Evolutionary conservation across 2,888 invertebrate species (phyloP), one percentile per base, ranked within the genome.

Genomic region (Tupiocoris notatus): DNA sequence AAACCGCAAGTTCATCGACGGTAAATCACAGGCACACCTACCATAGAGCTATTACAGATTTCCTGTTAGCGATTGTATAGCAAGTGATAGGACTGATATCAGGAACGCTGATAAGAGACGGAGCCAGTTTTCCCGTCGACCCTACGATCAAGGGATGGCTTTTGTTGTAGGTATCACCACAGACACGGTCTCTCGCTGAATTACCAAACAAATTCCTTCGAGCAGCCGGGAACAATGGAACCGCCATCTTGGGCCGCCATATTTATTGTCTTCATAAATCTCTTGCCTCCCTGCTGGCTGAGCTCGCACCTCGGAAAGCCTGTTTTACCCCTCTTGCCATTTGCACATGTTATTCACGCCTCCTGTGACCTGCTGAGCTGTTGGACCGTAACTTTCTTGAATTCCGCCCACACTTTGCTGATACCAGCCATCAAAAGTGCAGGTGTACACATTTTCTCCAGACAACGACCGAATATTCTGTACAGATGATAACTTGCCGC

Each of bases 181-280:
- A 12, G 39, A 39, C 39, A 39, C 3, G 39, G 39, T 39, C 39
- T 39, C 39, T 70, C 18, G 20, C 24, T 23, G 70, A 70, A 70
- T 70, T 70, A 70, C 70, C 70, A 58, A 58, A 70, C 70, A 70
- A 70, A 70, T 70, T 70, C 70, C 70, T 23, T 22, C 39, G 67
- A 22, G 56, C 23, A 21, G 70, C 59, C 39, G 39, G 59, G 59
- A 70, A 70, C 70, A 70, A 70, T 70, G 59, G 70, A 59, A 24
- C 39, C 70, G 70, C 70, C 70, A 70, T 70, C 70, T 70, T 59
- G 70, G 70, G 24, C 23, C 70, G 70, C 70, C 54, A 70, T 70
- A 70, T 70, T 70, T 70, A 70, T 70, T 70, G 70, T 70, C 70
- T 59, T 58, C 70, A 70, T 70, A 70, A 70, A 70, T 70, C 70